Evolutionary conservation across 2,797 vertebrate genomes (phyloP), one percentile per base, ranked within the genome.

Genomic region (Oryzias sinensis): DNA sequence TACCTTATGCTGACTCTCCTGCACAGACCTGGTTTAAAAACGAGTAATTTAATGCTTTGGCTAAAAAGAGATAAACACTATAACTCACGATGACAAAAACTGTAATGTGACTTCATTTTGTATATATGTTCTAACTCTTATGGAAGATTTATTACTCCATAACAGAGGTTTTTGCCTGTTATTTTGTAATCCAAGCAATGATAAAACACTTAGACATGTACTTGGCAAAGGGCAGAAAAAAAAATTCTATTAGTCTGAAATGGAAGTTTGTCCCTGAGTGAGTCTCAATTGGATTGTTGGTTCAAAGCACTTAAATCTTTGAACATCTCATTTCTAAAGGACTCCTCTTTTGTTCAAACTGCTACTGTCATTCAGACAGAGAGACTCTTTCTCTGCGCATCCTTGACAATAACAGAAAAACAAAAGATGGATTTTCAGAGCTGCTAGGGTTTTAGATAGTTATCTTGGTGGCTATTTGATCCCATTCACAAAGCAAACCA

Each of bases 361-460:
- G 62, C 53, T 41, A 17, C 61, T 71, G 62, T 80, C 68, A 77
- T 77, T 69, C 72, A 74, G 59, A 74, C 66, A 42, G 40, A 83
- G 68, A 43, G 65, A 50, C 52, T 68, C 50, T 42, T 42, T 62
- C 50, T 56, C 54, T 17, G 18, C 54, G 44, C 53, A 69, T 69
- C 77, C 41, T 68, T 76, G 55, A 49, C 22, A 47, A 41, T 72
- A 85, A 85, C 79, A 59, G 59, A 60, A 62, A 83, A 80, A 57
- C 80, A 68, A 68, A 53, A 60, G 43, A 70, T 59, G 44, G 53
- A 65, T 70, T 18, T 54, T 29, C 43, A 49, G 4, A 53, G 77
- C 61, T 70, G 69, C 73, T 64, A 57, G 58, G 65, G 40, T 43
- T 55, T 1, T 13, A 1, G 22, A 65, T 68, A 67, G 29, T 9